Percentiles rank a stretch among this genome's conserved stretches.
phyloP scores from a whole-genome alignment of 2,888 invertebrate genomes.

The Drosophila robusta region DNA sequence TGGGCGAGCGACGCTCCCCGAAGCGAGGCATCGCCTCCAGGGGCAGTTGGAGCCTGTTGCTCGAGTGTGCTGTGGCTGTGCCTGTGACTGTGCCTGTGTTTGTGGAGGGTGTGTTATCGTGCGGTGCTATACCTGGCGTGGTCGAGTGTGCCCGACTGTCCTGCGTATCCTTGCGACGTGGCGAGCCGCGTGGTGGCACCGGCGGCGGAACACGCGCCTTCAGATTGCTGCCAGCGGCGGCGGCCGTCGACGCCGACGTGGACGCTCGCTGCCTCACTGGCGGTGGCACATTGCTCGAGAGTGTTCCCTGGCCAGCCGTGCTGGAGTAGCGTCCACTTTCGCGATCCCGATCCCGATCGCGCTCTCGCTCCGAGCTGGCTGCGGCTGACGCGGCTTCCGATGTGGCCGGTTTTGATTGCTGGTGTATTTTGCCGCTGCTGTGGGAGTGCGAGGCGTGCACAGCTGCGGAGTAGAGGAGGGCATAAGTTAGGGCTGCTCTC shows the following conservation, averaged over 20 bases:
- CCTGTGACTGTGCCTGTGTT: constrained; percentile 12
- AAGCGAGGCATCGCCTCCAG: constrained; percentile 77
- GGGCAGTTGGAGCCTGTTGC: constrained; percentile 63
- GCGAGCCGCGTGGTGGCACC: constrained; percentile 93
- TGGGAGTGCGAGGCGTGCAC: constrained; percentile 72
- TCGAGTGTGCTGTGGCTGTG: neutral
- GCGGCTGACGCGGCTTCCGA: constrained; percentile 61
- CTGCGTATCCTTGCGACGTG: constrained; percentile 86
- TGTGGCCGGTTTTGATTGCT: constrained; percentile 56
- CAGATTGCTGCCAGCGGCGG: constrained; percentile 73
- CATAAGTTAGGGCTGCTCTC: neutral
- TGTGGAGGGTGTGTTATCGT: constrained; percentile 36
- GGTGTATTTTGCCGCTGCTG: constrained; percentile 71
- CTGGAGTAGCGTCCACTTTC: constrained; percentile 49
- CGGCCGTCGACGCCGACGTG: constrained; percentile 86
- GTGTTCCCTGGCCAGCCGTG: constrained; percentile 12
- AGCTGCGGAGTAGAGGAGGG: constrained; percentile 24
- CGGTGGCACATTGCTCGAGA: constrained; percentile 59
- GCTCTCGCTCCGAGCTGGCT: constrained; percentile 73
- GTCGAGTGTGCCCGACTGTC: constrained; percentile 61
- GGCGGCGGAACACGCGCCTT: constrained; percentile 94
- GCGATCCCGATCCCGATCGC: constrained; percentile 32
- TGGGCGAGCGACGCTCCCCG: constrained; percentile 84
- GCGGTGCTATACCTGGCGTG: constrained; percentile 77
- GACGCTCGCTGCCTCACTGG: constrained; percentile 73